Evolutionary conservation across 2,113 vertebrate species (phyloP).

Genomic region (Rallus limicola): DNA sequence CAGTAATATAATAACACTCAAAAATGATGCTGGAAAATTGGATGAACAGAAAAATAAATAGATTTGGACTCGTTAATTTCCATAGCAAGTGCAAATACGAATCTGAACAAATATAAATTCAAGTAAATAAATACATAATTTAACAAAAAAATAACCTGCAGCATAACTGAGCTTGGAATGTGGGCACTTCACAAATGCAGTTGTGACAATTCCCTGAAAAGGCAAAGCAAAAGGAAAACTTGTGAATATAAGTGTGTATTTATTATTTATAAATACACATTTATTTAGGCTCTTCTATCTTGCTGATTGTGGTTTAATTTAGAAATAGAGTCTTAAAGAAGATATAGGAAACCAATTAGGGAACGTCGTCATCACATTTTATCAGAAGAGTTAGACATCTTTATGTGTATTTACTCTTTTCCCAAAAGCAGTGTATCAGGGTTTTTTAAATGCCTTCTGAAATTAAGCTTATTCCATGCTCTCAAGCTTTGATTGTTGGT

Average conservation of each 20-base stretch:
- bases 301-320: neutral
- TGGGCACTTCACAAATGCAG: neutral
- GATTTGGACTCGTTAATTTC: neutral
- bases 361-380: neutral
- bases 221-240: neutral
- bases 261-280: neutral
- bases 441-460: constrained; percentile 18
- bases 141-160: neutral
- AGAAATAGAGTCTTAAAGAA: neutral
- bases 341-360: neutral
- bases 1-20: neutral
- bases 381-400: neutral
- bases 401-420: neutral
- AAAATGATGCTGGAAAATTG: neutral
- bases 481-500: constrained; percentile 22
- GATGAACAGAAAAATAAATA: neutral
- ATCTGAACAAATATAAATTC: neutral
- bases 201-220: neutral
- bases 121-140: neutral
- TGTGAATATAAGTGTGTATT: neutral
- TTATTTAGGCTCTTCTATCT: neutral
- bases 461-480: neutral
- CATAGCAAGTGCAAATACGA: neutral
- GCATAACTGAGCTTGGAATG: neutral
- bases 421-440: neutral